phyloP scores from a whole-genome alignment of 1,140 invertebrate genomes.

The Drosophila bocki region DNA sequence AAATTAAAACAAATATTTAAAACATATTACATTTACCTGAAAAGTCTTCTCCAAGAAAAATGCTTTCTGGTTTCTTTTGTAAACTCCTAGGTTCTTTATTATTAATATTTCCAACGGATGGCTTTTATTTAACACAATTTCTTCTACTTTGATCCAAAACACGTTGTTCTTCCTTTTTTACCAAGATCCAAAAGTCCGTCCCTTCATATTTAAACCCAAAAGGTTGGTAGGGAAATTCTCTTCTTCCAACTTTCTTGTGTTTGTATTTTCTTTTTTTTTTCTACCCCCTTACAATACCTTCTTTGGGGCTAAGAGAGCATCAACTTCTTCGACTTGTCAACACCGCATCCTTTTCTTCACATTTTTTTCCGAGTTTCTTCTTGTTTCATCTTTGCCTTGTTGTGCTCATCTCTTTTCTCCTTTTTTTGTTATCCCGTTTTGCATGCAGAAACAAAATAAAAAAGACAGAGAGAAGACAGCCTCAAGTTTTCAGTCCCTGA shows the following conservation, averaged over 20 bases:
- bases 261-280: not conserved
- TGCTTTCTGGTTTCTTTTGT: too few relatives aligned
- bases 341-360: not conserved
- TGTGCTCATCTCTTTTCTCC: conserved; percentile 22
- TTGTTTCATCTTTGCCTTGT: conserved; percentile 26
- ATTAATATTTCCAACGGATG: too few relatives aligned
- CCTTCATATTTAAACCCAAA: not conserved
- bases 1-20: not conserved
- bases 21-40: too few relatives aligned
- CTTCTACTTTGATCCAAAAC: too few relatives aligned
- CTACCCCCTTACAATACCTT: not conserved
- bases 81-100: too few relatives aligned
- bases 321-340: conserved; percentile 29
- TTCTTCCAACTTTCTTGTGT: not conserved
- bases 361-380: not conserved
- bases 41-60: too few relatives aligned
- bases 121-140: too few relatives aligned
- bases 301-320: conserved; percentile 20
- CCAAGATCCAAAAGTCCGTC: too few relatives aligned
- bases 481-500: conserved; percentile 32
- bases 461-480: not conserved
- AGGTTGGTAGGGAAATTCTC: not conserved
- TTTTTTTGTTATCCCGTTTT: conserved; percentile 2
- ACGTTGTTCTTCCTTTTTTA: too few relatives aligned
- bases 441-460: conserved; percentile 16